Evolutionary conservation across 2,113 vertebrate species (phyloP).

Genomic region (Phaetusa simplex): DNA sequence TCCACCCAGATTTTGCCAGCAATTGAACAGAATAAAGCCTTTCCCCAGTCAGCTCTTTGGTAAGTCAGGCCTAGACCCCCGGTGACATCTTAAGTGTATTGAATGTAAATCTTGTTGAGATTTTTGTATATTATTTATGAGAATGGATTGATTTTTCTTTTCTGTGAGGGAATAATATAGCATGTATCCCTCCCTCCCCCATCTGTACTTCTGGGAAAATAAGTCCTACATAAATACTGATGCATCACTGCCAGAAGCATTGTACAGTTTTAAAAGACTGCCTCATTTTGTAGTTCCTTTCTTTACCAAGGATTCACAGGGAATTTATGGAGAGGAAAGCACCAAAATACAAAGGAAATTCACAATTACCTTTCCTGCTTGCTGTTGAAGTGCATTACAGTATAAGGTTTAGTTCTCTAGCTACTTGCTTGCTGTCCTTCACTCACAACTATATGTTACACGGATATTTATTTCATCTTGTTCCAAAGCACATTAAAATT

Average conservation of each 20-base stretch:
- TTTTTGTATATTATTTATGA: slow-evolving; percentile 55
- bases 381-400: background rate
- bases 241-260: background rate
- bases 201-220: slow-evolving; percentile 4
- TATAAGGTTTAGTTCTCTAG: background rate
- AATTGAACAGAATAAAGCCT: background rate
- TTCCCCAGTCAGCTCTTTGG: background rate
- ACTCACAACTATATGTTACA: background rate
- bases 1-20: background rate
- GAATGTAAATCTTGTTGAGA: slow-evolving; percentile 22
- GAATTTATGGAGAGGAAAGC: background rate
- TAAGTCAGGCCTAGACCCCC: background rate
- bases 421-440: background rate
- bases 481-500: background rate
- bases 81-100: slow-evolving; percentile 21
- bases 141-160: slow-evolving; percentile 59
- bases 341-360: background rate
- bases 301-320: background rate
- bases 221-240: background rate
- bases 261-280: background rate
- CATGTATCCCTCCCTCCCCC: background rate
- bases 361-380: background rate
- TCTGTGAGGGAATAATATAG: background rate
- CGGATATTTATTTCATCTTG: background rate
- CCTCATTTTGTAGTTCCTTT: background rate